These are phyloP conservation scores for Euphonia xanthogaster DNA, from an alignment of 2,797 vertebrate species.

Conservation along the genomic window DNA sequence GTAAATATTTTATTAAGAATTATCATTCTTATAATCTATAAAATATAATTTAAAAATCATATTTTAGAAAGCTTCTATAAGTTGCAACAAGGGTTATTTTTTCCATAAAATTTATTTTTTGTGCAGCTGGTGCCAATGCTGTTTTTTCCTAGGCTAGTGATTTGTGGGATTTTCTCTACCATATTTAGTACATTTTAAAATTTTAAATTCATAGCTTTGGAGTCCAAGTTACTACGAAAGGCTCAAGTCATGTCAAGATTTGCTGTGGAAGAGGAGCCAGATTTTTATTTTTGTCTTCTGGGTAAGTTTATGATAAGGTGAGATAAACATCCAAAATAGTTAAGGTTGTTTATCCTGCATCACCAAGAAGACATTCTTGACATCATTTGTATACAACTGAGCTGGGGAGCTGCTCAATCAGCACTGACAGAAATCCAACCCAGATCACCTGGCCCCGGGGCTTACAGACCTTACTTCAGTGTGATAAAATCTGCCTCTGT, in stretches of 20 bases:
- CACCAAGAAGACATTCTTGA: constrained; percentile 27
- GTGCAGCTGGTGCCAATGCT: not conserved
- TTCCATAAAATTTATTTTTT: not conserved
- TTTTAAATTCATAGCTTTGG: not conserved
- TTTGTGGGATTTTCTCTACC: not conserved
- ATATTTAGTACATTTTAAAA: not conserved
- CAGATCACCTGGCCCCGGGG: not conserved
- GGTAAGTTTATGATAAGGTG: constrained; percentile 64
- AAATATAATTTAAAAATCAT: not conserved
- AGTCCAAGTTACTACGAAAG: not conserved
- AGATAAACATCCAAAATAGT: constrained; percentile 66
- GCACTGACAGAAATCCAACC: not conserved
- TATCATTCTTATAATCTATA: not conserved
- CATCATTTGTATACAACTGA: constrained; percentile 40
- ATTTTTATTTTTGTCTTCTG: constrained; percentile 53
- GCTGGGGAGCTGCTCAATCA: constrained; percentile 7
- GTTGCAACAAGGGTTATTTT: not conserved
- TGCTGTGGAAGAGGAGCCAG: constrained; percentile 27
- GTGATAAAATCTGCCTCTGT: constrained; percentile 20
- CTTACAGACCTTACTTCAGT: not conserved
- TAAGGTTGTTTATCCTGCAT: constrained; percentile 43
- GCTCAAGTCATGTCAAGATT: not conserved
- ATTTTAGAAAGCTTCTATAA: not conserved
- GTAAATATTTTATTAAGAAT: constrained; percentile 20
- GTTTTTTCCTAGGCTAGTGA: not conserved